A percentile compares a stretch with the other conserved stretches of the same genome.
Evolutionary conservation across 2,113 vertebrate genomes (phyloP).

Genomic region (Oriolus oriolus): DNA sequence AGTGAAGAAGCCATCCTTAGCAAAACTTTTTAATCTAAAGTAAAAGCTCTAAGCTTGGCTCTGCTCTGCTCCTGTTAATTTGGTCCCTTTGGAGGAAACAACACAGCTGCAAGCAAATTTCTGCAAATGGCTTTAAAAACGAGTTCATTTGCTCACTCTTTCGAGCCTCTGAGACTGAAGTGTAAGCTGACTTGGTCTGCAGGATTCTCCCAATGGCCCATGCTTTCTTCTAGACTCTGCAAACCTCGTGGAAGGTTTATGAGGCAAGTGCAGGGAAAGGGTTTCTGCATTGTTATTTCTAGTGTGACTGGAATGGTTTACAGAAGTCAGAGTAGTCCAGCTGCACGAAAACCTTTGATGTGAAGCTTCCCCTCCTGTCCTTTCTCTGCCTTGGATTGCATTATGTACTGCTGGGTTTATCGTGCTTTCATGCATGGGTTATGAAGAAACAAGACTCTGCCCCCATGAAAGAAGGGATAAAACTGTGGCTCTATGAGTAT

Average conservation of each 20-base stretch:
- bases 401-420: rapidly evolving
- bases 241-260: neutral
- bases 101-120: neutral
- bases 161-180: neutral
- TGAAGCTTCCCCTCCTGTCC: neutral
- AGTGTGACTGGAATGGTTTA: neutral
- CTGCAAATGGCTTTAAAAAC: neutral
- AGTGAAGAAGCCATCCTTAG: neutral
- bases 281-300: neutral
- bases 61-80: neutral
- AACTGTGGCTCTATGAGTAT: neutral
- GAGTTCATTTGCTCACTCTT: neutral
- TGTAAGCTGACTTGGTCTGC: neutral
- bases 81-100: neutral
- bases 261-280: neutral
- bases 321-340: neutral
- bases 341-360: neutral
- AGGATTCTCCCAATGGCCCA: neutral
- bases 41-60: neutral
- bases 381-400: neutral
- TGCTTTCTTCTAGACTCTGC: neutral
- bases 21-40: neutral
- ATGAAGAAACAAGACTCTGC: neutral
- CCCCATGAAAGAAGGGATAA: neutral
- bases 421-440: neutral